Evolutionary conservation across 2,113 vertebrate genomes (phyloP).

Genomic region (Donacobius atricapilla): DNA sequence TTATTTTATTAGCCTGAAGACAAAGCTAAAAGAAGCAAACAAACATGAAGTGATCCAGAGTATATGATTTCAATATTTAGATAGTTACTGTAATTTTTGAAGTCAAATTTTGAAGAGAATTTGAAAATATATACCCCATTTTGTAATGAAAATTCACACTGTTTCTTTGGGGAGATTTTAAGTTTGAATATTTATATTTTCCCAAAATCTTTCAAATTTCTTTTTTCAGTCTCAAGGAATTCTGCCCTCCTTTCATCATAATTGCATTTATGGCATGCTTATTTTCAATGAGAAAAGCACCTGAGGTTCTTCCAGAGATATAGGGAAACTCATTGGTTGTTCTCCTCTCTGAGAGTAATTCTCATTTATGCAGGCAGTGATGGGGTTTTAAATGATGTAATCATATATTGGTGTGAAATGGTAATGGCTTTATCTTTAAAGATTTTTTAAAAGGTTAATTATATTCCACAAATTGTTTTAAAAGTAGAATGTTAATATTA

Average conservation of each 20-base stretch:
- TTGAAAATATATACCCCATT: not conserved
- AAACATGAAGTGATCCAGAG: not conserved
- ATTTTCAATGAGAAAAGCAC: not conserved
- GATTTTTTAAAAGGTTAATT: constrained; percentile 50
- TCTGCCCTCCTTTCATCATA: not conserved
- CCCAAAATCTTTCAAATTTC: not conserved
- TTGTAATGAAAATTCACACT: not conserved
- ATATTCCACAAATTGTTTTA: constrained; percentile 44
- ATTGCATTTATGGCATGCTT: not conserved
- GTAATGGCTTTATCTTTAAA: constrained; percentile 37
- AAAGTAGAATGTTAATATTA: constrained; percentile 33
- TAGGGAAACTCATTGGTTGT: not conserved
- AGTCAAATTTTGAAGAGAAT: not conserved
- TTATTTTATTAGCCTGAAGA: not conserved
- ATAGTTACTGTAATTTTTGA: not conserved
- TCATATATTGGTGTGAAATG: constrained; percentile 14
- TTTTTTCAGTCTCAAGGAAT: not conserved
- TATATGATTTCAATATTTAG: not conserved
- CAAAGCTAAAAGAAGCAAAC: not conserved
- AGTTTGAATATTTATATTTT: not conserved
- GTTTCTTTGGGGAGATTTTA: not conserved
- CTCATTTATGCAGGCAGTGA: not conserved
- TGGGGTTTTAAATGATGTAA: constrained; percentile 42
- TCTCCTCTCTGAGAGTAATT: not conserved
- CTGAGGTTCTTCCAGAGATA: not conserved